Base-by-base conservation (phyloP, 2,888 invertebrate species). In the Hydrotaea cyrtoneurina region DNA sequence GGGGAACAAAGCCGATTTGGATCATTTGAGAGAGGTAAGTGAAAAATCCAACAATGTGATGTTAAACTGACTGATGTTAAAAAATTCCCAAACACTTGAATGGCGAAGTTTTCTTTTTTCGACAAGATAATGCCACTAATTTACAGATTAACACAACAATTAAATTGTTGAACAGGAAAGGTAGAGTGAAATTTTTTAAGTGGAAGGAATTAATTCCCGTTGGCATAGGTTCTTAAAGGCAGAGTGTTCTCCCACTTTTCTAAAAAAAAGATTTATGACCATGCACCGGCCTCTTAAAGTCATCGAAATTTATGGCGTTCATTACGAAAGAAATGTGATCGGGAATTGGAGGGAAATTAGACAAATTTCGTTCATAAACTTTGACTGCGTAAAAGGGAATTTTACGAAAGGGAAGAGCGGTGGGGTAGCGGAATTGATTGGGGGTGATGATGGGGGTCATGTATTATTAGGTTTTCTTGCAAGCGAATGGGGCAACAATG, bases 1-100 rank as follows among this genome's bases (percentile, higher is more conserved):
- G 57, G 96, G 95, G 79, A 97, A 97, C 93, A 97, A 96, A 92
- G 95, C 95, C 50, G 96, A 97, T 93, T 93, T 97, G 90, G 96
- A 96, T 91, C 96, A 96, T 92, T 93, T 96, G 82, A 93, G 96
- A 94, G 94, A 95, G 94, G 96, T 96, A 90, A 93, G 93, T 90
- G 7, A 26, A 74, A 66, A 39, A 5, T 15, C 4, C 5, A n/a
- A 62, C 36, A 66, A 43, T 2, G 21, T 59, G 19, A 66, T 7
- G 64, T 31, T 2, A 4, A 7, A 4, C 3, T 31, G 31, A 4
- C 31, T 31, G 7, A 31, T 11, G n/a, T 17, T 69, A 31, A 23
- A 46, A 23, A 46, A 7, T 11, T 26, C 36, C 39, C 50, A 21
- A 26, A 46, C 59, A 43, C 17, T 64, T 21, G 21, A 23, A 17